Base-by-base conservation (phyloP, 2,113 vertebrate species). In the Alaudala cheleensis region DNA sequence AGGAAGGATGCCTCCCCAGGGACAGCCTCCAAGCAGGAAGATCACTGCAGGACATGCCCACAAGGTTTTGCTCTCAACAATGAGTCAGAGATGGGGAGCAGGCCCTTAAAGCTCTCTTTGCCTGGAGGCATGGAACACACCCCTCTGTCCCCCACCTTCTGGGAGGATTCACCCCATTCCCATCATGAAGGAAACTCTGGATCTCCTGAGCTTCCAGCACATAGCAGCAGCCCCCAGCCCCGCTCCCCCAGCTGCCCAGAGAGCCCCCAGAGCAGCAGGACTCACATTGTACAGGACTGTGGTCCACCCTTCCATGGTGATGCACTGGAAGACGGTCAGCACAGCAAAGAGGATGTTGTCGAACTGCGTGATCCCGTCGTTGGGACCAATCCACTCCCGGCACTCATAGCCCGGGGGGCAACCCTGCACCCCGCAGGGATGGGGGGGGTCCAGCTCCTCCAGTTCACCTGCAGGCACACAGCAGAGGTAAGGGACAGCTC, bases 241-340 rank as follows among this genome's bases (percentile, higher is more conserved):
- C 37, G 39, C 18, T 6, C 10, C 15, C 11, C 14, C 53, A n/a
- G 9, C 31, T 39, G 49, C 60, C 58, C 53, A 42, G 25, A 37
- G 45, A 40, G 45, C 49, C 31, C 23, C 39, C 34, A 19, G 12
- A 21, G 34, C 23, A n/a, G 7, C 3, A 2, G 14, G 44, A 98
- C 99, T 98, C 94, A 99, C 99, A 33, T 99, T 99, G 97, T 99
- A 99, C 94, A 99, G 98, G 84, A 99, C 99, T 58, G 99, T 99
- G 96, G 99, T 99, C 99, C 99, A 99, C 82, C 99, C 99, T 98
- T 99, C 99, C 99, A 99, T 99, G 96, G 99, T 99, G 97, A 99
- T 99, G 97, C 99, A 99, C 97, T 99, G 99, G 98, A 99, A 99
- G 97, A 99, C 99, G 1, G 99, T 99, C 96, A 99, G 97, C 88